Evolutionary conservation across 2,888 invertebrate genomes (phyloP).

Genomic region (Polymixis lichenea): DNA sequence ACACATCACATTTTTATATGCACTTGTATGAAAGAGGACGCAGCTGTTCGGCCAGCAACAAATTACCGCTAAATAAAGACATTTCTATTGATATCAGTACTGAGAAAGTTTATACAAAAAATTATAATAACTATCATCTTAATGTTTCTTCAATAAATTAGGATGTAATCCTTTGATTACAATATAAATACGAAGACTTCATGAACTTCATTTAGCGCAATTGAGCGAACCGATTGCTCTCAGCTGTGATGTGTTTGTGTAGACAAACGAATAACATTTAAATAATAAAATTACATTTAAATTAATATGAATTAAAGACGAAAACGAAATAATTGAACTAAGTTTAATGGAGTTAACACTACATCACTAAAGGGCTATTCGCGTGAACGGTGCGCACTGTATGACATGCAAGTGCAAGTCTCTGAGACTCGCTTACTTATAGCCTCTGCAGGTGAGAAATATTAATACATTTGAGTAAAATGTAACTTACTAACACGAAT

Average conservation of each 20-base stretch:
- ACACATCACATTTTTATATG: conserved; percentile 39
- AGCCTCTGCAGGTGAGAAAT: conserved; percentile 58
- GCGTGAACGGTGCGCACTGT: conserved; percentile 59
- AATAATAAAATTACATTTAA: conserved; percentile 60
- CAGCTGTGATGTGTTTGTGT: conserved; percentile 53
- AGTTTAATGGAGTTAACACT: conserved; percentile 65
- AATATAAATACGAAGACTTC: conserved; percentile 26
- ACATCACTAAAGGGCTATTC: conserved; percentile 66
- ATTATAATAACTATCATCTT: conserved; percentile 21
- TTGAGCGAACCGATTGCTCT: conserved; percentile 35
- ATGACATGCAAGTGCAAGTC: conserved; percentile 27
- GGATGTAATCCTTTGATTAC: conserved; percentile 10
- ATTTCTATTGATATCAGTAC: conserved; percentile 15
- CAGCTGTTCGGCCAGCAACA: conserved; percentile 15
- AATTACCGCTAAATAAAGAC: conserved; percentile 42
- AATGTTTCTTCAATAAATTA: conserved; percentile 38
- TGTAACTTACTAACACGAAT: conserved; percentile 39
- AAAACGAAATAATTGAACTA: conserved; percentile 67
- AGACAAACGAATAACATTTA: conserved; percentile 45
- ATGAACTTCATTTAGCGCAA: conserved; percentile 38
- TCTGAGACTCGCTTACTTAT: conserved; percentile 57
- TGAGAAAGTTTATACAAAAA: conserved; percentile 7
- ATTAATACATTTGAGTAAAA: conserved; percentile 40
- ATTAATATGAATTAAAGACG: conserved; percentile 65
- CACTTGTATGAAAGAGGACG: conserved; percentile 24